Conservation (phyloP, 2,888 invertebrate genomes). For the Phytoseiulus persimilis region DNA sequence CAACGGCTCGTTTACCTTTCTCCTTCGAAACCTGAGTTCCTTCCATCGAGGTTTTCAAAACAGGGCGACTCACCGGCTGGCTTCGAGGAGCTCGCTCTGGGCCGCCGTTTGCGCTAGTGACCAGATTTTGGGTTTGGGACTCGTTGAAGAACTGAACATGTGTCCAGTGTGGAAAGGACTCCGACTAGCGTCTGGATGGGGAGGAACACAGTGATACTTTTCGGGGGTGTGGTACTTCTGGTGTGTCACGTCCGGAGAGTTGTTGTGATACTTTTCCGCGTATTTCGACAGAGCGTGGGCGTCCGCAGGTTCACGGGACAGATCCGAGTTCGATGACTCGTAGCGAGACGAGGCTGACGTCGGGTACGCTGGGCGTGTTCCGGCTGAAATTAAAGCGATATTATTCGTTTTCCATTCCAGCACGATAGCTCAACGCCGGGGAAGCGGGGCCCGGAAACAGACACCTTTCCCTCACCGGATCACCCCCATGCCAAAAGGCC, state of each 20-base stretch:
- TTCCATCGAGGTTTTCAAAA: not conserved
- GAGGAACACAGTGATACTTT: not conserved
- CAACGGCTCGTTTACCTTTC: too few species aligned
- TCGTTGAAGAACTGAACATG: not conserved
- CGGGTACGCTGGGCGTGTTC: not conserved
- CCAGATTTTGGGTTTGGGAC: conserved; percentile 36
- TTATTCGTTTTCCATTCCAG: not conserved
- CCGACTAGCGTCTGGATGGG: not conserved
- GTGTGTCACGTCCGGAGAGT: not conserved
- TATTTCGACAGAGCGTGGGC: not conserved
- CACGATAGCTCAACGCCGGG: too few species aligned
- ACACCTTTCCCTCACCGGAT: too few species aligned
- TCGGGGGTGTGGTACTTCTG: not conserved
- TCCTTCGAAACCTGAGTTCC: too few species aligned
- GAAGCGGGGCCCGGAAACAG: too few species aligned
- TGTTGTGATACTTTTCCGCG: not conserved
- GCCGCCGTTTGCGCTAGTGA: conserved; percentile 30
- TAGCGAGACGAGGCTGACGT: not conserved
- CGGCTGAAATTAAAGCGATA: not conserved
- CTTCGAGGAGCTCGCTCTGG: not conserved
- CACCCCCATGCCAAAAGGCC: too few species aligned
- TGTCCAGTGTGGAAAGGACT: not conserved
- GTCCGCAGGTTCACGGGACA: not conserved
- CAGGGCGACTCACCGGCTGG: not conserved
- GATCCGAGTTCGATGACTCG: not conserved